Conservation (phyloP, 2,797 vertebrate species). For the Acanthornis magna region DNA sequence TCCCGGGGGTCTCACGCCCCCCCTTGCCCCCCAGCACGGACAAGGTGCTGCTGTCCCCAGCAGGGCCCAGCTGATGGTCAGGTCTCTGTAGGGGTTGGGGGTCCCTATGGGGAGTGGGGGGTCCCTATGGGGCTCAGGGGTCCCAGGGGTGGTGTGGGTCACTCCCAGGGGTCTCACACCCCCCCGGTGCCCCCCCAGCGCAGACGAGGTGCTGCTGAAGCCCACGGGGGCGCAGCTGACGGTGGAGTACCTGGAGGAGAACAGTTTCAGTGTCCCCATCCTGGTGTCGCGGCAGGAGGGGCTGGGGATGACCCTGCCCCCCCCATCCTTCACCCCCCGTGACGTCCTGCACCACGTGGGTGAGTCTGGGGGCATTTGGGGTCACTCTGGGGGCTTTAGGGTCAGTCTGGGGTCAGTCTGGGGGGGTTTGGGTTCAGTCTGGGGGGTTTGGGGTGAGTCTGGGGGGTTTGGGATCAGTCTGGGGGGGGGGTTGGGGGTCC, state of each 20-base stretch:
- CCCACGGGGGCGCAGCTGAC: slow-evolving; percentile 90
- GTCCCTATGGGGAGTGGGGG: too few relatives aligned
- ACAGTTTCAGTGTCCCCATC: slow-evolving; percentile 93
- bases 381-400: background rate
- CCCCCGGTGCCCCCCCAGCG: background rate
- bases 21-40: too few relatives aligned
- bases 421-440: background rate
- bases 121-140: too few relatives aligned
- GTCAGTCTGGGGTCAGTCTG: too few relatives aligned
- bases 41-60: too few relatives aligned
- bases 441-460: too few relatives aligned
- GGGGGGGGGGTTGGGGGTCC: background rate
- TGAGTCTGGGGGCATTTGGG: slow-evolving; percentile 28
- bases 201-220: slow-evolving; percentile 88
- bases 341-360: slow-evolving; percentile 92
- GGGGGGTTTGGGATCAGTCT: too few relatives aligned
- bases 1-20: too few relatives aligned
- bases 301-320: slow-evolving; percentile 91
- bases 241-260: slow-evolving; percentile 93
- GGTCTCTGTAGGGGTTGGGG: too few relatives aligned
- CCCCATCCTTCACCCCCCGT: slow-evolving; percentile 83
- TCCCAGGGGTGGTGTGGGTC: too few relatives aligned
- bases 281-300: slow-evolving; percentile 90
- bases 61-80: too few relatives aligned
- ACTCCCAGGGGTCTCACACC: background rate